phyloP scores from a whole-genome alignment of 2,113 vertebrate species.

The Spilogale gracilis region DNA sequence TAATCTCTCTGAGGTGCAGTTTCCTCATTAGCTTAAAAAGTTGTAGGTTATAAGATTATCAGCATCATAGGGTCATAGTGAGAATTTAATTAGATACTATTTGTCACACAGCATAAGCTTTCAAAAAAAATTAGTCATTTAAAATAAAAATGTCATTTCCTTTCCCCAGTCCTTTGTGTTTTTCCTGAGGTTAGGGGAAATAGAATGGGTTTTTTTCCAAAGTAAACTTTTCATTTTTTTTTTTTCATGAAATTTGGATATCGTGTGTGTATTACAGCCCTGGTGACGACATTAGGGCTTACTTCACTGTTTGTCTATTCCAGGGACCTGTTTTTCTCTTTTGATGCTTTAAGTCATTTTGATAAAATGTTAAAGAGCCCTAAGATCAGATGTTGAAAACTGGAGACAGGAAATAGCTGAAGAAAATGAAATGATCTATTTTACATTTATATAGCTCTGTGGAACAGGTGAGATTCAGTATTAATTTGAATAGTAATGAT shows the following conservation, averaged over 20 bases:
- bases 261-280: background rate
- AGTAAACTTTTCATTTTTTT: background rate
- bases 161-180: background rate
- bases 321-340: constrained; percentile 2
- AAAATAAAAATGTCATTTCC: background rate
- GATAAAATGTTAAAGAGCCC: constrained; percentile 49
- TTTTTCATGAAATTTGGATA: background rate
- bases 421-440: constrained; percentile 48
- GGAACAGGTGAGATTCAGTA: constrained; percentile 26
- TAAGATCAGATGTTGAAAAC: background rate
- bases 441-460: constrained; percentile 65
- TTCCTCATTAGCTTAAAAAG: background rate
- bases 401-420: constrained; percentile 32
- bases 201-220: background rate
- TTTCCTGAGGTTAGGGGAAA: background rate
- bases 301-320: background rate
- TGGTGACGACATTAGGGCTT: background rate
- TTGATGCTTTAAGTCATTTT: constrained; percentile 60
- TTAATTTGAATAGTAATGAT: constrained; percentile 60
- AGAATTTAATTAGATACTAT: background rate
- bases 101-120: background rate
- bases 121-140: background rate
- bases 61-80: background rate
- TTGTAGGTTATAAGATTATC: background rate
- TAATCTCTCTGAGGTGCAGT: background rate